Evolutionary conservation across 2,888 invertebrate species (phyloP).

Genomic region (Drosophila subquinaria): DNA sequence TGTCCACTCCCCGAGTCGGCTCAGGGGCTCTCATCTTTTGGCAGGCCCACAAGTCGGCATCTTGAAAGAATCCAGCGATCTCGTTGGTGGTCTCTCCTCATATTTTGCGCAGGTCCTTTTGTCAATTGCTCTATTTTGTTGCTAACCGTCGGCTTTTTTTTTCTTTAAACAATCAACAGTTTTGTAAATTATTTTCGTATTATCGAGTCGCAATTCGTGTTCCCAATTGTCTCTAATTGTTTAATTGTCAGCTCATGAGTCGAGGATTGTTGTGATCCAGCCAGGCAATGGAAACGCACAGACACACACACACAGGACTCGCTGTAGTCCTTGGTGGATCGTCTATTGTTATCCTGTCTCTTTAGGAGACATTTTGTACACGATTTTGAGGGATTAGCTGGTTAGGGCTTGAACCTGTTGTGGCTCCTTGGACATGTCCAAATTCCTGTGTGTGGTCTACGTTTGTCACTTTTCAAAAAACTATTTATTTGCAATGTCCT

Average conservation of each 20-base stretch:
- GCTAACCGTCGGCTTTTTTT: conserved; percentile 40
- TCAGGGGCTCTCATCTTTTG: conserved; percentile 63
- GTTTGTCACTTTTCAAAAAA: conserved; percentile 19
- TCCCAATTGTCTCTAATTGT: conserved; percentile 80
- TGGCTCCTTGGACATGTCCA: conserved; percentile 46
- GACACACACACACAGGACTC: conserved; percentile 9
- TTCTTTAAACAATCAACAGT: conserved; percentile 45
- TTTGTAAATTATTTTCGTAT: conserved; percentile 82
- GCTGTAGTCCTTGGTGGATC: conserved; percentile 26
- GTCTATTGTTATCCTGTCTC: conserved; percentile 63
- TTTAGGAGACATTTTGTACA: conserved; percentile 56
- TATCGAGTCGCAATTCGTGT: conserved; percentile 78
- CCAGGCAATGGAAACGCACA: conserved; percentile 36
- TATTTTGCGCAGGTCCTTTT: conserved; percentile 71
- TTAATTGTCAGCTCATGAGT: conserved; percentile 77
- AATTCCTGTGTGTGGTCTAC: conserved; percentile 59
- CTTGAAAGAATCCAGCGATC: conserved; percentile 55
- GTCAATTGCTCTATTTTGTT: conserved; percentile 79
- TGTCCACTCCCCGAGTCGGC: conserved; percentile 69
- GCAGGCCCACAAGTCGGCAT: conserved; percentile 68
- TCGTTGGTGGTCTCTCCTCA: conserved; percentile 68
- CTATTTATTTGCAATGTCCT: conserved; percentile 35
- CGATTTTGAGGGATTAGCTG: conserved; percentile 65
- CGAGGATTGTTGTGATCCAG: conserved; percentile 45
- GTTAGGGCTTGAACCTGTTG: conserved; percentile 59